phyloP scores from a whole-genome alignment of 2,888 invertebrate genomes.

The Heteromurus nitidus region DNA sequence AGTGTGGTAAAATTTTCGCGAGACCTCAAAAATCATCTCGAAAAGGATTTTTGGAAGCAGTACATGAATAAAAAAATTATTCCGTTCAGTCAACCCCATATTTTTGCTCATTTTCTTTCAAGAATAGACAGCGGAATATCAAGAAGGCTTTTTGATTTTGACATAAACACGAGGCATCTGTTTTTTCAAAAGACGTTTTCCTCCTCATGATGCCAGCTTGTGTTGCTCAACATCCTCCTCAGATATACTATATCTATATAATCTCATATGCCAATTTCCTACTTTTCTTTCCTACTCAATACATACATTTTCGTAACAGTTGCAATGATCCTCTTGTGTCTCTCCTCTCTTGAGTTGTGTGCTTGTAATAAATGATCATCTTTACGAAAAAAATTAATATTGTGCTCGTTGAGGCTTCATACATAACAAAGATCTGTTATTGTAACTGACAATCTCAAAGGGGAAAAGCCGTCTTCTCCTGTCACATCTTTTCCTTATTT shows the following conservation, averaged over 20 bases:
- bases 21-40: no score
- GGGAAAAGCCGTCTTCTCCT: slow-evolving; percentile 38
- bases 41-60: no score
- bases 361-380: not conserved
- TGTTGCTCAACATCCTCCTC: not conserved
- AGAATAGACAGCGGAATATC: not conserved
- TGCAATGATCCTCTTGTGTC: slow-evolving; percentile 14
- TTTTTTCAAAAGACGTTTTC: no score
- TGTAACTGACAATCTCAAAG: slow-evolving; percentile 46
- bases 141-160: not conserved
- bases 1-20: not conserved
- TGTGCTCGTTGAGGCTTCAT: not conserved
- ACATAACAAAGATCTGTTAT: not conserved
- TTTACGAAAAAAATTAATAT: slow-evolving; percentile 15
- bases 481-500: slow-evolving; percentile 52
- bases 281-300: not conserved
- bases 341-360: not conserved
- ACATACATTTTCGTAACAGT: slow-evolving; percentile 11
- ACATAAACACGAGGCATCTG: slow-evolving; percentile 3
- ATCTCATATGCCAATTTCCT: not conserved
- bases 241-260: not conserved
- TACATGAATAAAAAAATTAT: not conserved
- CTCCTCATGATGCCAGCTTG: no score
- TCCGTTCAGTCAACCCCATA: slow-evolving; percentile 4
- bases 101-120: not conserved